These are phyloP conservation scores for Cygnus buccinator DNA, from an alignment of 2,113 vertebrate species.

Conservation along the genomic window DNA sequence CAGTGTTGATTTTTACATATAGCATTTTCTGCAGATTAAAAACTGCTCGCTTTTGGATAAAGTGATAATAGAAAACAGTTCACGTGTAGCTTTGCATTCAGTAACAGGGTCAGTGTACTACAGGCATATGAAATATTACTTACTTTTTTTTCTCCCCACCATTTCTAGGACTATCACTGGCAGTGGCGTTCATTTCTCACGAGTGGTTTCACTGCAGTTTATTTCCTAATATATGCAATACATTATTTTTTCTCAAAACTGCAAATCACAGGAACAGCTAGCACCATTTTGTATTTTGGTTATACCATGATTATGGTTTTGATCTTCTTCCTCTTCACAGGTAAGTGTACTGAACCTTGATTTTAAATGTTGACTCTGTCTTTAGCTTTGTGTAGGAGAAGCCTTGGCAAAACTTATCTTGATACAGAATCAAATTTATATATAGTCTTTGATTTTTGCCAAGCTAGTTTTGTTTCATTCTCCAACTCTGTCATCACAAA, in stretches of 20 bases:
- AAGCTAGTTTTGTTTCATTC: background rate
- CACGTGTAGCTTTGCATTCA: background rate
- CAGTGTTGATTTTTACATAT: background rate
- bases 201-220: constrained; percentile 96
- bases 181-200: constrained; percentile 99
- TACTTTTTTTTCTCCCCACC: background rate
- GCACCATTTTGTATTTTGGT: constrained; percentile 93
- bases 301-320: constrained; percentile 96
- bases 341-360: constrained; percentile 64
- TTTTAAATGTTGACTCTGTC: background rate
- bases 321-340: constrained; percentile 96
- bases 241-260: constrained; percentile 95
- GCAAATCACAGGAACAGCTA: constrained; percentile 92
- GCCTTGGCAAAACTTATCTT: background rate
- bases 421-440: background rate
- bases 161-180: constrained; percentile 94
- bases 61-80: background rate
- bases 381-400: background rate
- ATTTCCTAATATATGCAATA: constrained; percentile 93
- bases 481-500: background rate
- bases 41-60: background rate
- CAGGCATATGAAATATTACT: background rate
- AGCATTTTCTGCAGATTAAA: background rate
- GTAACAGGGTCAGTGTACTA: background rate
- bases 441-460: background rate